These are phyloP conservation scores for Nothobranchius furzeri DNA, from an alignment of 2,113 vertebrate genomes.

Conservation along the genomic window DNA sequence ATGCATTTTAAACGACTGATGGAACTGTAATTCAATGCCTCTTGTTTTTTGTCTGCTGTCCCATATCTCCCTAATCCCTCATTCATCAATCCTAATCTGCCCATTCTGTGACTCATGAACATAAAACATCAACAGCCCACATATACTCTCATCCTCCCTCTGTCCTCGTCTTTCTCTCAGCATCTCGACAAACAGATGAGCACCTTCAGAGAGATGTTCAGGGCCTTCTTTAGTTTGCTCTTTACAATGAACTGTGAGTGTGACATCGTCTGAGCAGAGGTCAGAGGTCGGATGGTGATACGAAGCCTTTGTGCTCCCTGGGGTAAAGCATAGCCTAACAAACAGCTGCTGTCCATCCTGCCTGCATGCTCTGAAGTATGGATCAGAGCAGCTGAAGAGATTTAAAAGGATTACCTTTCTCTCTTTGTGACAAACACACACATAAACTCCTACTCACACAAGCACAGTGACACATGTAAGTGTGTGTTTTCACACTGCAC, in stretches of 20 bases:
- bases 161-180: slow-evolving; percentile 17
- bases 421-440: slow-evolving; percentile 6
- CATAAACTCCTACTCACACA: slow-evolving; percentile 3
- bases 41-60: no score
- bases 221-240: slow-evolving; percentile 24
- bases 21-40: no score
- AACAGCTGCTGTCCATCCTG: slow-evolving; percentile 61
- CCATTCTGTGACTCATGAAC: slow-evolving; percentile 14
- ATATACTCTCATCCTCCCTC: slow-evolving; percentile 34
- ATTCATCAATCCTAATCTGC: slow-evolving; percentile 3
- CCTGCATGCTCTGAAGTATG: slow-evolving; percentile 31
- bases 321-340: slow-evolving; percentile 43
- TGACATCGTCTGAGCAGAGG: slow-evolving; percentile 35
- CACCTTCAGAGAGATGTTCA: not conserved
- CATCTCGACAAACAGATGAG: slow-evolving; percentile 21
- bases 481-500: not conserved
- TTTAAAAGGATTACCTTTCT: slow-evolving; percentile 56
- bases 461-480: not conserved
- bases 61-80: not conserved
- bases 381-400: slow-evolving; percentile 60
- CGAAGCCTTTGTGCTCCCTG: slow-evolving; percentile 19
- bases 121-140: slow-evolving; percentile 32
- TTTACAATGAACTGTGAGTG: slow-evolving; percentile 26
- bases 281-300: slow-evolving; percentile 47
- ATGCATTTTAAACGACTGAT: no score